Percentiles rank a stretch among this genome's conserved stretches.
These are phyloP conservation scores for Thereva unica DNA, from an alignment of 2,888 invertebrate species.

Conservation along the genomic window DNA sequence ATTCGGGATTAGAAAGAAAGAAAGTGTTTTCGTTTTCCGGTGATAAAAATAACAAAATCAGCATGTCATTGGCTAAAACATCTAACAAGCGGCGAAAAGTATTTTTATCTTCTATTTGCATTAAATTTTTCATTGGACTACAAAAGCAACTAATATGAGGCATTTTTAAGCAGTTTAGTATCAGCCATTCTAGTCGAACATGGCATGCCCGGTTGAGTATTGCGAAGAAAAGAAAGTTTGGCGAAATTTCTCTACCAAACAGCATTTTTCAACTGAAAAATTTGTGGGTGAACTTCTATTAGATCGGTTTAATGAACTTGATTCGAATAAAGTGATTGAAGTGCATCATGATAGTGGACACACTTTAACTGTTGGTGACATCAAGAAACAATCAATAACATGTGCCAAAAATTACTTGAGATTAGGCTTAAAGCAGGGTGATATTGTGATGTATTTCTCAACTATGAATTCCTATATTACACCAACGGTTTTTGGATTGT, in stretches of 20 bases:
- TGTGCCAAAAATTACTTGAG: slow-evolving; percentile 5
- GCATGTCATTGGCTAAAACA: too few species aligned
- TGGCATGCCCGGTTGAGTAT: slow-evolving; percentile 1
- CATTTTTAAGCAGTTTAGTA: too few species aligned
- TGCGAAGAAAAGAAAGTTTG: slow-evolving; percentile 2
- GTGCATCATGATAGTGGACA: slow-evolving; percentile 11
- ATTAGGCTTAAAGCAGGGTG: slow-evolving; percentile 4
- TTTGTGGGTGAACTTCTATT: slow-evolving; percentile 11
- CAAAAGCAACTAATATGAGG: too few species aligned
- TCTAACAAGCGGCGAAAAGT: too few species aligned
- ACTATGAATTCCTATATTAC: slow-evolving; percentile 15
- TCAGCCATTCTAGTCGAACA: neutral
- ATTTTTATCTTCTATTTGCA: too few species aligned
- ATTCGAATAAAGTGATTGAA: slow-evolving; percentile 19
- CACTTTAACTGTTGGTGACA: neutral
- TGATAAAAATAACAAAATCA: too few species aligned
- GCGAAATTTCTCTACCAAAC: neutral
- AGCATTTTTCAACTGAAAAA: neutral
- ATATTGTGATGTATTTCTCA: slow-evolving; percentile 11
- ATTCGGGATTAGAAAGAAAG: too few species aligned
- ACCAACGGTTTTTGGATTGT: slow-evolving; percentile 12
- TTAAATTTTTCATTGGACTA: too few species aligned
- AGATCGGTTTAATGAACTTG: slow-evolving; percentile 6
- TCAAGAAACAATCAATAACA: neutral
- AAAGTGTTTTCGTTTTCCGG: too few species aligned